Conservation (phyloP, 2,113 vertebrate species). For the Pycnonotus jocosus region DNA sequence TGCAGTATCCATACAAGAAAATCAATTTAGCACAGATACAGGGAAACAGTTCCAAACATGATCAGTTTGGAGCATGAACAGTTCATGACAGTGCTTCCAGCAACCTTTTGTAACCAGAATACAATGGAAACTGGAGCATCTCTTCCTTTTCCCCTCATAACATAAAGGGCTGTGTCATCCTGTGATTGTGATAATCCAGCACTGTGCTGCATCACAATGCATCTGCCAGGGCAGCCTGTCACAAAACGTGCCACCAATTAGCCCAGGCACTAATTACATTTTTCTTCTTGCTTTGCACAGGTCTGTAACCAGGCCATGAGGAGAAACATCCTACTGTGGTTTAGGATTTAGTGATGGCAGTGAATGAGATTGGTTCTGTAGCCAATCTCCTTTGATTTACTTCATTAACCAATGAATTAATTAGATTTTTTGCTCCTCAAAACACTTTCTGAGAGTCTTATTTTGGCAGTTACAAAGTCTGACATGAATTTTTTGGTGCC, state of each 20-base stretch:
- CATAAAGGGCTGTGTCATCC: neutral
- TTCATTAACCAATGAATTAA: slow-evolving; percentile 60
- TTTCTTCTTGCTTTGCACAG: neutral
- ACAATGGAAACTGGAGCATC: neutral
- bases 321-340: neutral
- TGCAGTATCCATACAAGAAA: neutral
- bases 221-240: neutral
- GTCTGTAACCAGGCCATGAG: neutral
- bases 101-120: neutral
- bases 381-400: slow-evolving; percentile 35
- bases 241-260: neutral
- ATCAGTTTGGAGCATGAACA: neutral
- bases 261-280: neutral
- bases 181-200: neutral
- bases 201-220: neutral
- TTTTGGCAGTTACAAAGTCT: neutral
- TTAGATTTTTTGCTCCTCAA: slow-evolving; percentile 40
- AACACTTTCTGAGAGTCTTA: neutral
- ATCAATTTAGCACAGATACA: neutral
- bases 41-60: neutral
- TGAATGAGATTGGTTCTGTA: neutral
- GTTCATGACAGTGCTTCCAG: neutral
- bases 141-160: neutral
- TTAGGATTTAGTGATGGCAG: slow-evolving; percentile 1
- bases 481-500: neutral